phyloP scores from a whole-genome alignment of 2,113 vertebrate genomes.

The Rynchops niger region DNA sequence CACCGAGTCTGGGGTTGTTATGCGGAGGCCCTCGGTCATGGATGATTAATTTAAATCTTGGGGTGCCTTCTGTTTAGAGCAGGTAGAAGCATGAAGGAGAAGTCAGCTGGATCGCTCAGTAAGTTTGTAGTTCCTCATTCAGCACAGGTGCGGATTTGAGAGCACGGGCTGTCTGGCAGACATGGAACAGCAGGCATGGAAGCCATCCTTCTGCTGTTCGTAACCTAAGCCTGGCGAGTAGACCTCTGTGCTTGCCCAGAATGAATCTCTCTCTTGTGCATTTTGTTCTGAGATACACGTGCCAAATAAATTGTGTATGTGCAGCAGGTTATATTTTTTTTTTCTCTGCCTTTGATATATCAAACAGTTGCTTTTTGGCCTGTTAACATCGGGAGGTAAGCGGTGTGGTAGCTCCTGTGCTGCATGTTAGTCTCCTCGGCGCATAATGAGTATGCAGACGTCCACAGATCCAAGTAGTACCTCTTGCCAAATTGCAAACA shows the following conservation, averaged over 20 bases:
- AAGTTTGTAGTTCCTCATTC: neutral
- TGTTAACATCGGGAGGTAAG: neutral
- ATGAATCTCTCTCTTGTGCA: fast-evolving
- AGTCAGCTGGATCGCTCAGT: neutral
- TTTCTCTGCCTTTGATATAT: neutral
- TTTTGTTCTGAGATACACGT: neutral
- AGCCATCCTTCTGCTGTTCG: neutral
- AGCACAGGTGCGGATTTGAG: neutral
- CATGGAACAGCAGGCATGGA: neutral
- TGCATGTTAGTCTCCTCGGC: neutral
- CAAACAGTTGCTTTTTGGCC: neutral
- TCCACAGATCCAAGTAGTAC: neutral
- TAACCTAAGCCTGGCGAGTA: neutral
- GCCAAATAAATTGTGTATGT: neutral
- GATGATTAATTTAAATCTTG: neutral
- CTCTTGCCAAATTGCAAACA: neutral
- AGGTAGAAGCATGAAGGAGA: neutral
- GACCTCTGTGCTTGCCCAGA: neutral
- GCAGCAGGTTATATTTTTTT: neutral
- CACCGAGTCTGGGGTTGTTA: neutral
- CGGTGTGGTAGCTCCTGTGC: neutral
- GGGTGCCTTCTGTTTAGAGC: neutral
- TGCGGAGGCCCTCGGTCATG: fast-evolving
- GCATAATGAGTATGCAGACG: neutral
- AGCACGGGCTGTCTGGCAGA: neutral